Base-by-base conservation (phyloP, 2,888 invertebrate species). In the Clivina fossor region DNA sequence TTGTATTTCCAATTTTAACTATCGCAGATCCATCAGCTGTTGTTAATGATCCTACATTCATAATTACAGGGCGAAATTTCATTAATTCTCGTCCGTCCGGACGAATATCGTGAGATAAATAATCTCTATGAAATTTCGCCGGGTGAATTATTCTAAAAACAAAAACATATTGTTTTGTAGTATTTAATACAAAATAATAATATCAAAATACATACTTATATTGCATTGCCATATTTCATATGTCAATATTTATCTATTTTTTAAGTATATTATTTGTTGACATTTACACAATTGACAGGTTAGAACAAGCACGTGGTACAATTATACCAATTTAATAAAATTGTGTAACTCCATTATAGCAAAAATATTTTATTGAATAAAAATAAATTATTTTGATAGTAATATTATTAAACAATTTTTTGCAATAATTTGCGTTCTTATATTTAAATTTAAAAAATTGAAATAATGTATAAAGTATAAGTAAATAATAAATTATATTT, bases 1-100 rank as follows among this genome's bases (percentile, higher is more conserved):
- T 84, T 1, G 92, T 91, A 66, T 88, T 86, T 15, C 93, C 93
- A 65, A 91, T 79, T 78, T 88, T 88, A 0, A 85, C 83, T 33
- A 88, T 78, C 2, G 88, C 82, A 2, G 89, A 90, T 38, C 88
- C 84, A 69, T 90, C 88, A 1, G 89, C 84, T 37, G 82, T 80
- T 22, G 74, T 72, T 48, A 85, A 78, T 0, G 84, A 80, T 46
- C 80, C 79, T 15, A 82, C 75, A 67, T 85, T 85, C 4, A 87
- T 71, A 19, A 81, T 76, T 46, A 82, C 77, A 16, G 85, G 82
- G 43, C 92, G 80, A 64, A 85, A 87, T 66, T 84, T 82, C 53
- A 80, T 74, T 63, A 90, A 82, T 59, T 81, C 80, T 68, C 93
- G 78, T 2, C 89, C 89, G 73, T 93, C 92, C 2, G 90, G 89